Evolutionary conservation across 2,113 vertebrate genomes (phyloP).

Genomic region (Pomatostomus ruficeps): DNA sequence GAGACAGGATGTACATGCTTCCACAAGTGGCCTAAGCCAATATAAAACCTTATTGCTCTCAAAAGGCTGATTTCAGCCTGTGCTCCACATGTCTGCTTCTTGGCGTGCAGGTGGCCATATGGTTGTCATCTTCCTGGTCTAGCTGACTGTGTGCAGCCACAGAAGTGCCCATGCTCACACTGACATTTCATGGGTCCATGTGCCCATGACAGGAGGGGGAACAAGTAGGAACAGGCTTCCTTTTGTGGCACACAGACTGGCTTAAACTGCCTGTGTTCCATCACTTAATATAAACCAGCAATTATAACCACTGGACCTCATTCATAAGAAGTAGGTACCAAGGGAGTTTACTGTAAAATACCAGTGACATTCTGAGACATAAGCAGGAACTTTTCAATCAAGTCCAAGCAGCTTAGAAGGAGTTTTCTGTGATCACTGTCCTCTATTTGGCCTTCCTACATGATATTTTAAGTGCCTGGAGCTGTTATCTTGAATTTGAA

Average conservation of each 20-base stretch:
- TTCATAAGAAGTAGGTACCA: not conserved
- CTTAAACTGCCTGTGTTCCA: not conserved
- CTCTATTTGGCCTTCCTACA: not conserved
- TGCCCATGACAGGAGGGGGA: not conserved
- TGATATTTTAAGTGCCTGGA: not conserved
- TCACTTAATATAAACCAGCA: not conserved
- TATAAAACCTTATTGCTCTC: not conserved
- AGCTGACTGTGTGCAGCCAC: not conserved
- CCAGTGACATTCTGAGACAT: not conserved
- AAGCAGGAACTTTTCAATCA: not conserved
- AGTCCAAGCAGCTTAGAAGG: not conserved
- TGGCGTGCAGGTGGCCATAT: not conserved
- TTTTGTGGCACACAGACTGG: not conserved
- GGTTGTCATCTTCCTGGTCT: not conserved
- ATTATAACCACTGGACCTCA: not conserved
- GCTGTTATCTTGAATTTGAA: slow-evolving; percentile 9
- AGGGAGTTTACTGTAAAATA: not conserved
- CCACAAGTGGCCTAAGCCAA: not conserved
- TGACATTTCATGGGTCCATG: not conserved
- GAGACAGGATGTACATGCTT: not conserved
- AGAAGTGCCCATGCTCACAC: not conserved
- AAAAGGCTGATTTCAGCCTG: not conserved
- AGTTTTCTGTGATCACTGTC: not conserved
- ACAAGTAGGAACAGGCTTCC: not conserved
- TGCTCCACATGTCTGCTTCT: not conserved